phyloP scores from a whole-genome alignment of 2,888 invertebrate genomes.

The Calliphora vomitoria region DNA sequence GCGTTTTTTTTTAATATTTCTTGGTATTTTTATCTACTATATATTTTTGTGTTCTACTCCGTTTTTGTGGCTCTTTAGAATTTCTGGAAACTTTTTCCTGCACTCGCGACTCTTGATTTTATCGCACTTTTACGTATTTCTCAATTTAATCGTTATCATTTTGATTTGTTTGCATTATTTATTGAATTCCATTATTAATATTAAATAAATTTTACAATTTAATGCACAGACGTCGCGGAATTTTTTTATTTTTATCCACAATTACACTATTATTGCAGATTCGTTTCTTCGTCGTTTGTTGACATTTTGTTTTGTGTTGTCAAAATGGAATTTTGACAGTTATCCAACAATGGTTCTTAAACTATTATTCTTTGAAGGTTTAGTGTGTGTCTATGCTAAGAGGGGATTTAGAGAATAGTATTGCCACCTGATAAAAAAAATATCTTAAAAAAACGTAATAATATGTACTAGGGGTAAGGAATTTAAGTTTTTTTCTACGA shows the following conservation, averaged over 20 bases:
- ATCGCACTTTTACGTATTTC: background rate
- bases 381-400: background rate
- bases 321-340: constrained; percentile 1
- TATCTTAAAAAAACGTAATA: no score
- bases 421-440: no score
- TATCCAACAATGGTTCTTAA: background rate
- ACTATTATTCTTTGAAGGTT: background rate
- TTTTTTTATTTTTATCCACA: constrained; percentile 72
- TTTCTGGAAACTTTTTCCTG: constrained; percentile 48
- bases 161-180: background rate
- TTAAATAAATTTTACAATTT: constrained; percentile 77
- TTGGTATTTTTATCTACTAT: constrained; percentile 27
- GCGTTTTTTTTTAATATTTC: constrained; percentile 37
- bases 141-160: constrained; percentile 36
- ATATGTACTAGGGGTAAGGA: no score
- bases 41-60: constrained; percentile 28
- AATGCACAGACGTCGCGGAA: constrained; percentile 81
- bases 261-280: constrained; percentile 67
- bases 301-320: constrained; percentile 68
- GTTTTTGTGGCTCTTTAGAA: constrained; percentile 4
- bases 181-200: constrained; percentile 24
- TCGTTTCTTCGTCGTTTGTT: constrained; percentile 61
- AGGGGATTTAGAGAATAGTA: no score
- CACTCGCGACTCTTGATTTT: constrained; percentile 33
- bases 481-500: no score